These are phyloP conservation scores for Parnassius glacialis DNA, from an alignment of 2,888 invertebrate genomes.

Conservation along the genomic window DNA sequence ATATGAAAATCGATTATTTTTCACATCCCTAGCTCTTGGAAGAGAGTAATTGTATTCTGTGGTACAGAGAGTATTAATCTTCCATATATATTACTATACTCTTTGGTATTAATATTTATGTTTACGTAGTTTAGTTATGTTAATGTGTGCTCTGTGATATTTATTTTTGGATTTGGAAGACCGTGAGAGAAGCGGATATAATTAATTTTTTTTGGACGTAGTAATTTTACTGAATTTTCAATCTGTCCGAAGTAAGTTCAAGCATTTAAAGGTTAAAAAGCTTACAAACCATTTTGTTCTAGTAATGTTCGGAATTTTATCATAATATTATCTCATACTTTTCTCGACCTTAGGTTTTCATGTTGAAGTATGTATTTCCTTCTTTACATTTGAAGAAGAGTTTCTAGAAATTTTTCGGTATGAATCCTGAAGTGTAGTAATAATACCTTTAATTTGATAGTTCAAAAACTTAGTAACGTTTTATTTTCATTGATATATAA, in stretches of 20 bases:
- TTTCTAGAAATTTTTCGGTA: slow-evolving; percentile 11
- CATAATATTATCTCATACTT: no score
- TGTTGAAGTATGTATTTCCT: slow-evolving; percentile 4
- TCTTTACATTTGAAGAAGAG: slow-evolving; percentile 2
- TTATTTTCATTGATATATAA: background rate
- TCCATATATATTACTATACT: no score
- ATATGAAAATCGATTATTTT: no score
- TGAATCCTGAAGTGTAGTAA: background rate
- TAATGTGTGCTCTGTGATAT: slow-evolving; percentile 36
- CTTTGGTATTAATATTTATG: no score
- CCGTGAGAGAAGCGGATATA: slow-evolving; percentile 48
- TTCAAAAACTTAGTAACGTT: no score
- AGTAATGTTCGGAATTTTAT: no score
- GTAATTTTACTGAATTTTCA: slow-evolving; percentile 31
- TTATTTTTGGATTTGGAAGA: slow-evolving; percentile 66
- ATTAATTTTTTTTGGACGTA: slow-evolving; percentile 48
- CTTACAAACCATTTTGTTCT: no score
- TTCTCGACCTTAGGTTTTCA: no score
- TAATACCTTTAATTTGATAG: background rate
- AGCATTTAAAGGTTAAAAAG: slow-evolving; percentile 12
- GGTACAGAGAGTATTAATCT: no score
- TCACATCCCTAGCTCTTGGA: no score
- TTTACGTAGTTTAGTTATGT: slow-evolving; percentile 15
- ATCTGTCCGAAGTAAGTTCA: slow-evolving; percentile 8
- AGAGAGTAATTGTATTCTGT: no score